These are phyloP conservation scores for Cyphomyrus discorhynchus DNA, from an alignment of 2,113 vertebrate genomes.

Conservation along the genomic window DNA sequence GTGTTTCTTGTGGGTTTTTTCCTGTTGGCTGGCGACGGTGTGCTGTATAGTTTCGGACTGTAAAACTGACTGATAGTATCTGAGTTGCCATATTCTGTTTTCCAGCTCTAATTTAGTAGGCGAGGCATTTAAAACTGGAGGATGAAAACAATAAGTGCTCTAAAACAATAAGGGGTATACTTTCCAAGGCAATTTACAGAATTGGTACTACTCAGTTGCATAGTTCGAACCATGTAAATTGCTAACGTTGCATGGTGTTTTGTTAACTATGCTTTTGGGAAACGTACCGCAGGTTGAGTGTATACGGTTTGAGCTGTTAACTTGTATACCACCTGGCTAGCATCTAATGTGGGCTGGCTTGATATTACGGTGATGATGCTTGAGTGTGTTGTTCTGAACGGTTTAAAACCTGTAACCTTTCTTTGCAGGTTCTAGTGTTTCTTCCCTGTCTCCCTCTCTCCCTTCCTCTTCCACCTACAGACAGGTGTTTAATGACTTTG, in stretches of 20 bases:
- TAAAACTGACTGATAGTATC: neutral
- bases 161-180: neutral
- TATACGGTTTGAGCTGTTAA: neutral
- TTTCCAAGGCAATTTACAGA: neutral
- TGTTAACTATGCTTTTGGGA: neutral
- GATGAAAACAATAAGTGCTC: neutral
- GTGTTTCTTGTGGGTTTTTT: neutral
- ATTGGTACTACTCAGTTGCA: neutral
- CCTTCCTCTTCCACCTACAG: conserved; percentile 80
- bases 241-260: neutral
- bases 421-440: conserved; percentile 67
- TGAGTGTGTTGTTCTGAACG: neutral
- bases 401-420: conserved; percentile 35
- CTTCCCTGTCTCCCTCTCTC: conserved; percentile 75
- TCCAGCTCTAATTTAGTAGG: neutral
- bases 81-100: neutral
- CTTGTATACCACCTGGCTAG: neutral
- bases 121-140: neutral
- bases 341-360: neutral
- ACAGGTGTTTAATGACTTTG: conserved; percentile 92
- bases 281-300: neutral
- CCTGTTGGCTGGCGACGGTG: neutral
- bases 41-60: neutral
- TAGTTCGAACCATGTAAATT: neutral
- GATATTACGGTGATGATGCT: neutral